Evolutionary conservation across 2,797 vertebrate species (phyloP).

Genomic region (Adrianichthys oophorus): DNA sequence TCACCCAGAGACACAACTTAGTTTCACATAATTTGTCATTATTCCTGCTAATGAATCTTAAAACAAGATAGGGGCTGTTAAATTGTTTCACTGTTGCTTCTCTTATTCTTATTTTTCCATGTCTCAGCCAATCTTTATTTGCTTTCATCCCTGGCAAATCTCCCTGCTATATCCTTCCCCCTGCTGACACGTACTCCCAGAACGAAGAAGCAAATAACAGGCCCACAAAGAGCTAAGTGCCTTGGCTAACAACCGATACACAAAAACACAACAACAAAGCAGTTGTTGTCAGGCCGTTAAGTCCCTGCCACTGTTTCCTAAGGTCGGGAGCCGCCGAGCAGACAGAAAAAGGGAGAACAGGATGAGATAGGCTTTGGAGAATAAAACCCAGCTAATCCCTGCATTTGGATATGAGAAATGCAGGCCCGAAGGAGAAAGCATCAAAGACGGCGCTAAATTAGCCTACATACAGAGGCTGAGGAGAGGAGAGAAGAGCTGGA

Average conservation of each 20-base stretch:
- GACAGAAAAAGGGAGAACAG: conserved; percentile 74
- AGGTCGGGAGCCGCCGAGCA: conserved; percentile 67
- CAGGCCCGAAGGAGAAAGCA: conserved; percentile 82
- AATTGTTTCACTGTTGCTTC: conserved; percentile 53
- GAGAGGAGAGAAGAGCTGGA: conserved; percentile 56
- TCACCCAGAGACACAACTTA: conserved; percentile 78
- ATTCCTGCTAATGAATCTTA: conserved; percentile 83
- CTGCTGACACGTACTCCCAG: conserved; percentile 56
- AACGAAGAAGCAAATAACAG: conserved; percentile 51
- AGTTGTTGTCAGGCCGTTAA: conserved; percentile 76
- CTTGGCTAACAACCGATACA: conserved; percentile 73
- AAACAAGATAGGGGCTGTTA: conserved; percentile 73
- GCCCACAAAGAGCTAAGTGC: conserved; percentile 69
- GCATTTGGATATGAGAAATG: conserved; percentile 88
- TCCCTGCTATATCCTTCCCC: conserved; percentile 48
- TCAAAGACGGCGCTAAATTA: conserved; percentile 85
- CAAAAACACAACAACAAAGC: conserved; percentile 77
- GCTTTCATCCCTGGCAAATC: conserved; percentile 61
- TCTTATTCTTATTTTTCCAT: conserved; percentile 26
- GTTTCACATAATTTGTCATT: conserved; percentile 80
- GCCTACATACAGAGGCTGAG: conserved; percentile 71
- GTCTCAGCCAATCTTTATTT: conserved; percentile 49
- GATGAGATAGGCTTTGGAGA: conserved; percentile 84
- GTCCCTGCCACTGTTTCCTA: conserved; percentile 73
- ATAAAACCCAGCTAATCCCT: conserved; percentile 84